Base-by-base conservation (phyloP, 2,888 invertebrate species). In the Dilophus febrilis region DNA sequence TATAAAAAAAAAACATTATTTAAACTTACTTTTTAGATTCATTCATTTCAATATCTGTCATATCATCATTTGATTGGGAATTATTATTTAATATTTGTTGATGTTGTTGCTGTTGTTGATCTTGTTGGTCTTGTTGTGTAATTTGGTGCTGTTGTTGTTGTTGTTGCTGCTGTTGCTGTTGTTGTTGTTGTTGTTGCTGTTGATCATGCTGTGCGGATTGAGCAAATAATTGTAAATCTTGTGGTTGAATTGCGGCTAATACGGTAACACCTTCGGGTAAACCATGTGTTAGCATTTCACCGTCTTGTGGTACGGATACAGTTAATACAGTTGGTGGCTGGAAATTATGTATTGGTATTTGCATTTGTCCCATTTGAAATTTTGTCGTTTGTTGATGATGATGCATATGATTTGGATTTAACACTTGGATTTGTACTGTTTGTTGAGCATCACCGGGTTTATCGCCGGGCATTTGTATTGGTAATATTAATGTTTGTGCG, bases 371-470 rank as follows among this genome's bases (percentile, higher is more conserved):
- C 63, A 80, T 71, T 54, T 80, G 80, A 57, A 77, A 81, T 53
- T 81, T 81, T 3, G 77, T 77, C 30, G 48, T 38, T 46, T 75
- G 73, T 44, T 71, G 73, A 39, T 70, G 60, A 31, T 59, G 55
- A 48, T 63, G 52, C 54, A 67, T 62, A 51, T 72, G 48, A 48
- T 66, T 72, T 1, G 76, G 77, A 51, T 65, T 71, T 27, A 77
- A 64, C 46, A 78, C 77, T 59, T 83, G 82, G 44, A 83, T 83
- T 58, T 83, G 83, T 31, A 84, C 77, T 31, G 80, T 81, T 48
- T 74, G 77, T 49, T 78, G 78, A 1, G 81, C 78, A 52, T 83
- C 83, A 48, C 75, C 77, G 35, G 76, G 76, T 50, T 81, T 81
- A 2, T 71, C 65, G 4, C 81, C 81, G 1, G 81, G 80, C 60